phyloP scores from a whole-genome alignment of 2,888 invertebrate genomes.

The Drosophila nigricruria region DNA sequence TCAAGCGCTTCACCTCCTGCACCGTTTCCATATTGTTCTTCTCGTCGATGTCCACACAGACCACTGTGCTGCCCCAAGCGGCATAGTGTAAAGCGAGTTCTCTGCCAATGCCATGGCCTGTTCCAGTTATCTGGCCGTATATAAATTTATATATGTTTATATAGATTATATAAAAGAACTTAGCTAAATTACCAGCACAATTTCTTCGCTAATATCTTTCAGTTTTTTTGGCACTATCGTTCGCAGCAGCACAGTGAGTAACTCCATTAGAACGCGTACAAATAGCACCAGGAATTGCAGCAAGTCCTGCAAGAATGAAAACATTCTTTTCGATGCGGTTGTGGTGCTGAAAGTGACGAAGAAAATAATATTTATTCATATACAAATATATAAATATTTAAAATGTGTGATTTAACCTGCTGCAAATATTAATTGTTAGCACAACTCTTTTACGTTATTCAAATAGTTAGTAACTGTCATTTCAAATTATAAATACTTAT shows the following conservation, averaged over 20 bases:
- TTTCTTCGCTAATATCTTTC: conserved; percentile 91
- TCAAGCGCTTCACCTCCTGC: conserved; percentile 86
- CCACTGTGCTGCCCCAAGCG: conserved; percentile 89
- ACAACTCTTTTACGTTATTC: no score
- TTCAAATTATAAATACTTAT: not conserved
- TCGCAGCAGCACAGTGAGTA: conserved; percentile 60
- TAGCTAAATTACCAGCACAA: conserved; percentile 89
- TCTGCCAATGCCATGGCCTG: conserved; percentile 94
- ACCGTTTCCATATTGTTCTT: conserved; percentile 89
- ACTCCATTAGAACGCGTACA: conserved; percentile 70
- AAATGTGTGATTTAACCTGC: not conserved
- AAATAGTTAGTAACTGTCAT: not conserved
- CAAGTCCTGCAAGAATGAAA: conserved; percentile 76
- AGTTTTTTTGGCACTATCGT: conserved; percentile 84
- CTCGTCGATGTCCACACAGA: conserved; percentile 92
- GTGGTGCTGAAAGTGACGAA: conserved; percentile 73
- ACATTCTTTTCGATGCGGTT: conserved; percentile 79
- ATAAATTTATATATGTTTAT: not conserved
- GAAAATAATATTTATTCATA: not conserved
- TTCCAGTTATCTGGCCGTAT: conserved; percentile 90
- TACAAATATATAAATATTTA: not conserved
- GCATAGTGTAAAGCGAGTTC: conserved; percentile 91
- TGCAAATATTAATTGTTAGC: not conserved
- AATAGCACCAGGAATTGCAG: conserved; percentile 78
- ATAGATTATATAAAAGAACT: not conserved